Conservation (phyloP, 2,113 vertebrate genomes). For the Carassius carassius region DNA sequence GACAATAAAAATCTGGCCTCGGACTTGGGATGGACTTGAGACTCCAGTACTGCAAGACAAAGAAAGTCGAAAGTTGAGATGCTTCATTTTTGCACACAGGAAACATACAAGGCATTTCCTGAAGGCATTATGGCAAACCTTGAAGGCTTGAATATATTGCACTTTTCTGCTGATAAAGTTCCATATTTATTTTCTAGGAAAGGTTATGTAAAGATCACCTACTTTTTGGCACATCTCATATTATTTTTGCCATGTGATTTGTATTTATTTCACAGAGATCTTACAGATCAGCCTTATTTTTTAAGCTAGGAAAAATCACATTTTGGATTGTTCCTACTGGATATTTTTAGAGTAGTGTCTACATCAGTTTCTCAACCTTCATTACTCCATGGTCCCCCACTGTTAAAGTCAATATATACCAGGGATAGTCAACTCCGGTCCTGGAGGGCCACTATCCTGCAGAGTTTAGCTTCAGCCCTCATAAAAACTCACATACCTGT, state of each 20-base stretch:
- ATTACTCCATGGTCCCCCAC: background rate
- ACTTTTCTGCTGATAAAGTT: conserved; percentile 1
- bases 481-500: too few species aligned
- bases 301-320: background rate
- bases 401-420: background rate
- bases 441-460: too few species aligned
- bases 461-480: too few species aligned
- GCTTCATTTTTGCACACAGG: background rate
- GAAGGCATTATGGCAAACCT: background rate
- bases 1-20: background rate
- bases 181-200: background rate
- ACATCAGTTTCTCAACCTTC: background rate
- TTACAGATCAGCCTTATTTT: background rate
- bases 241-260: background rate
- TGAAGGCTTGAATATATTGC: background rate
- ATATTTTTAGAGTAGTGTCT: background rate
- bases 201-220: background rate
- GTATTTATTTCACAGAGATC: background rate
- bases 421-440: too few species aligned
- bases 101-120: background rate
- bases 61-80: background rate
- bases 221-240: background rate
- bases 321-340: background rate
- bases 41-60: background rate
- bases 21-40: background rate